Conservation (phyloP, 2,888 invertebrate species). For the Ptilodon capucinus region DNA sequence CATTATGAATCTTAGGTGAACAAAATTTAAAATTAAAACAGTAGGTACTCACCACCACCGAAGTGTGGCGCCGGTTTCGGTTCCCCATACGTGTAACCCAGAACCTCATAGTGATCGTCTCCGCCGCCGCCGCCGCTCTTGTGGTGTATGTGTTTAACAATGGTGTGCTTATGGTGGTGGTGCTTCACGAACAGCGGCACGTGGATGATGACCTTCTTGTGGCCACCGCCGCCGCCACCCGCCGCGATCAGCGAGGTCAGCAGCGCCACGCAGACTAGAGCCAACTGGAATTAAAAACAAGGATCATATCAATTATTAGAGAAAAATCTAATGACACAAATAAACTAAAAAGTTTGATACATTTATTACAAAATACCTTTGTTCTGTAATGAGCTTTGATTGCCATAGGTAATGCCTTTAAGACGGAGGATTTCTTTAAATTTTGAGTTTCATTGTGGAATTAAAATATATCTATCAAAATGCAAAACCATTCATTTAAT, state of each 20-base stretch:
- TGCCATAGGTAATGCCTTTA: too few relatives aligned
- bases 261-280: conserved; percentile 63
- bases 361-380: too few relatives aligned
- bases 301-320: background rate
- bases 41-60: conserved; percentile 59
- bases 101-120: conserved; percentile 85
- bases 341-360: too few relatives aligned
- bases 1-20: too few relatives aligned
- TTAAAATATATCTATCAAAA: too few relatives aligned
- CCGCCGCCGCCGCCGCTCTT: conserved; percentile 81
- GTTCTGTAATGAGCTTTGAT: too few relatives aligned
- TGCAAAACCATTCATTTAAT: too few relatives aligned
- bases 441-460: too few relatives aligned
- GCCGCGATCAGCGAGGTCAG: conserved; percentile 58
- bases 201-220: conserved; percentile 90
- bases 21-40: too few relatives aligned
- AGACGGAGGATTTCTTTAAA: too few relatives aligned
- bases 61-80: conserved; percentile 79
- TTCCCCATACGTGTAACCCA: conserved; percentile 86
- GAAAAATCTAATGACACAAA: too few relatives aligned
- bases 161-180: conserved; percentile 90
- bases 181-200: conserved; percentile 90
- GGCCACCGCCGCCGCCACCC: conserved; percentile 79
- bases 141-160: conserved; percentile 88
- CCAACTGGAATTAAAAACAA: conserved; percentile 54